phyloP scores from a whole-genome alignment of 2,113 vertebrate species.

The Chitala chitala region DNA sequence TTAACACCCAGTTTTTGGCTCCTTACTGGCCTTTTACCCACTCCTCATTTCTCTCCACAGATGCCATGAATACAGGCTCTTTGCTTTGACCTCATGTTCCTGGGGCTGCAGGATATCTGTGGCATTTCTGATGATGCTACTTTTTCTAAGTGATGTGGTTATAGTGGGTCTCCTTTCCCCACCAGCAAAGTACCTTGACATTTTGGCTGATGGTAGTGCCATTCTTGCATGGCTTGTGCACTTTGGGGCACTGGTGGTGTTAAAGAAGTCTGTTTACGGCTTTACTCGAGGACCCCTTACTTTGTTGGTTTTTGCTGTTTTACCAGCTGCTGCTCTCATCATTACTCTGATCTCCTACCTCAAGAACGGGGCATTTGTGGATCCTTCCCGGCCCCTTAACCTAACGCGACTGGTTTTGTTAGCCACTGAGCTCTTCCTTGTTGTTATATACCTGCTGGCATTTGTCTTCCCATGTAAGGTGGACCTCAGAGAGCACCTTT shows the following conservation, averaged over 20 bases:
- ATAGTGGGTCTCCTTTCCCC: conserved; percentile 60
- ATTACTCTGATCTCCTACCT: conserved; percentile 68
- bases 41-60: conserved; percentile 35
- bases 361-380: conserved; percentile 47
- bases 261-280: conserved; percentile 57
- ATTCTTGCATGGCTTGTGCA: conserved; percentile 79
- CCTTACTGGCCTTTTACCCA: too few species aligned
- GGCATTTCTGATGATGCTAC: conserved; percentile 58
- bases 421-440: conserved; percentile 56
- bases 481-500: conserved; percentile 42
- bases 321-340: conserved; percentile 67
- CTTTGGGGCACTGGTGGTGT: conserved; percentile 53
- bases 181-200: conserved; percentile 65
- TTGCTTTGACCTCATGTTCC: conserved; percentile 49
- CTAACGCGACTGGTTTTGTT: conserved; percentile 66
- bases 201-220: conserved; percentile 66
- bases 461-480: conserved; percentile 58
- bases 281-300: conserved; percentile 65
- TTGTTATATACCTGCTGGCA: conserved; percentile 67
- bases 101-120: conserved; percentile 68
- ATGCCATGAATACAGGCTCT: conserved; percentile 9
- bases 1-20: too few species aligned
- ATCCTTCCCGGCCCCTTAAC: conserved; percentile 48
- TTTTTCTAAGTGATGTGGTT: conserved; percentile 65
- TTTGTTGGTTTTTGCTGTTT: conserved; percentile 61